These are phyloP conservation scores for Desmodus rotundus DNA, from an alignment of 2,113 vertebrate species.

Conservation along the genomic window DNA sequence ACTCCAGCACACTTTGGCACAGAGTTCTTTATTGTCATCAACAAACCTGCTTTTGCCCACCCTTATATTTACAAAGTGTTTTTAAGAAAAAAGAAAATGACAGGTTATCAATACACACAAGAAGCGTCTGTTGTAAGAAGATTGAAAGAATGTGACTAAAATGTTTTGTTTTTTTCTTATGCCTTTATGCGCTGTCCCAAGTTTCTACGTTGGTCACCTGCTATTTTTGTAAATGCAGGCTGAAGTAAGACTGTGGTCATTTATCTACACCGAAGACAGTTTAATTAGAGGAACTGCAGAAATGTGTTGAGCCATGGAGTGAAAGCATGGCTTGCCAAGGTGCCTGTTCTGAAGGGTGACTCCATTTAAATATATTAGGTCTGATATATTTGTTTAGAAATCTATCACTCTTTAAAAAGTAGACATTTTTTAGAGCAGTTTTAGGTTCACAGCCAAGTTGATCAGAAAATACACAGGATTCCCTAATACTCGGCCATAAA, in stretches of 20 bases:
- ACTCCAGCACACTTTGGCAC: neutral
- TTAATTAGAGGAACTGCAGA: neutral
- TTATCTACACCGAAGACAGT: neutral
- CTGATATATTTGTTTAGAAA: slow-evolving; percentile 15
- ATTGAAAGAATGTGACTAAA: neutral
- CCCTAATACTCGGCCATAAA: neutral
- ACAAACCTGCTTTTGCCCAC: neutral
- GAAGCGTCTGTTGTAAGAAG: neutral
- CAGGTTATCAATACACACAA: neutral
- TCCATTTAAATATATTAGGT: neutral
- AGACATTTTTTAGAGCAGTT: neutral
- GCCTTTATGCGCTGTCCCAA: neutral
- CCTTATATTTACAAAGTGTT: neutral
- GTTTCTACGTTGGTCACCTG: neutral
- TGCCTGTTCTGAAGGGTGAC: neutral
- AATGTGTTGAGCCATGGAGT: neutral
- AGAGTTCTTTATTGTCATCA: neutral
- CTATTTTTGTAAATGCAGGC: neutral
- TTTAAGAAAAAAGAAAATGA: neutral
- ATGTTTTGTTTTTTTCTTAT: neutral
- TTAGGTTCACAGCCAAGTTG: neutral
- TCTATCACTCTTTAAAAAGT: neutral
- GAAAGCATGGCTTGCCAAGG: neutral
- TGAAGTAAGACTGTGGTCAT: neutral
- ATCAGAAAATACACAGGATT: neutral